Conservation (phyloP, 2,888 invertebrate species). For the Leptinotarsa juncta region DNA sequence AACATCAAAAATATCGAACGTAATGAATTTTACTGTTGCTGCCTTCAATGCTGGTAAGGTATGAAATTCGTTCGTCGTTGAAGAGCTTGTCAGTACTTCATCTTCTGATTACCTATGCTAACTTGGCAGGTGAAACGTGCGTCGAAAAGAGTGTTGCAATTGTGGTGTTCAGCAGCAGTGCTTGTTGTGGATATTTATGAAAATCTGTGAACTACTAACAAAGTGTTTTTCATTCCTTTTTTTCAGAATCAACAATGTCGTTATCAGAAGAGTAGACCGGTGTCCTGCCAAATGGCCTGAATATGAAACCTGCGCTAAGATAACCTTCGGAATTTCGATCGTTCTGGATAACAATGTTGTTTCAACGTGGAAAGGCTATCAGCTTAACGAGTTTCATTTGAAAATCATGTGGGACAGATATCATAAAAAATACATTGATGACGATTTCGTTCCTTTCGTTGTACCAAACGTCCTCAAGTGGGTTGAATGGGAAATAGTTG, state of each 20-base stretch:
- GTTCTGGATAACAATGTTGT: conserved; percentile 27
- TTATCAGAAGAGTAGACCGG: conserved; percentile 31
- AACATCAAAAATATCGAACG: not conserved
- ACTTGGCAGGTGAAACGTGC: too few species aligned
- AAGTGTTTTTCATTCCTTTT: not conserved
- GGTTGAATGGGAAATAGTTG: conserved; percentile 36
- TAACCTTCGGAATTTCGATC: conserved; percentile 48
- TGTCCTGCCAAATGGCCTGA: conserved; percentile 45
- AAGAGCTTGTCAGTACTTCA: too few species aligned
- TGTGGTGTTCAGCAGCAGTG: too few species aligned
- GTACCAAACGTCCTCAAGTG: conserved; percentile 35
- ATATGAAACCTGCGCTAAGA: conserved; percentile 41
- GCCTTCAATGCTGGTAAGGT: too few species aligned
- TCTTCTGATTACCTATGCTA: too few species aligned
- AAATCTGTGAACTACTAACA: not conserved
- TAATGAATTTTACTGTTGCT: too few species aligned
- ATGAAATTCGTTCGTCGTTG: too few species aligned
- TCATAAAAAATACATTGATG: conserved; percentile 38
- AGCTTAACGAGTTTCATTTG: conserved; percentile 44
- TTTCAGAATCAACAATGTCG: conserved; percentile 47
- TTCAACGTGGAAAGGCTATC: conserved; percentile 47
- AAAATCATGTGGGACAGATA: conserved; percentile 47
- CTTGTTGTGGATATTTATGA: too few species aligned
- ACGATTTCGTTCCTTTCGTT: conserved; percentile 32
- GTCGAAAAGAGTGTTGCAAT: too few species aligned